These are phyloP conservation scores for Mandrillus leucophaeus DNA, from an alignment of 2,113 vertebrate genomes.

Conservation along the genomic window DNA sequence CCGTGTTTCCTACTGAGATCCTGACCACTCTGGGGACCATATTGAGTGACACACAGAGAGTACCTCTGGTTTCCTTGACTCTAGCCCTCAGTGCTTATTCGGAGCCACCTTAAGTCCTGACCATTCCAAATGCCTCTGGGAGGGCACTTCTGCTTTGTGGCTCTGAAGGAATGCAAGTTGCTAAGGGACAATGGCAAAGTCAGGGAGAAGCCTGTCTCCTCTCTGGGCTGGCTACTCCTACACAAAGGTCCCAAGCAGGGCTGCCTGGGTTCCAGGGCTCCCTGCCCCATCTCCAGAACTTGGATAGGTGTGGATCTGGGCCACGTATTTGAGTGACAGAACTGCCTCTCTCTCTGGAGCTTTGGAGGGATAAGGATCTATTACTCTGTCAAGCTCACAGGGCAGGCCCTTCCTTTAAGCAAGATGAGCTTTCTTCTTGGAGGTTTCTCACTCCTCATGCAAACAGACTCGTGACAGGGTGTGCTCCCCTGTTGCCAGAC, in stretches of 20 bases:
- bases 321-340: not conserved
- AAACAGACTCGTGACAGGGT: not conserved
- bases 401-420: not conserved
- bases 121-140: not conserved
- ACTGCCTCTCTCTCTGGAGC: not conserved
- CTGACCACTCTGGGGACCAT: not conserved
- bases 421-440: not conserved
- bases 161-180: not conserved
- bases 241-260: not conserved
- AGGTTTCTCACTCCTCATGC: conserved; percentile 50
- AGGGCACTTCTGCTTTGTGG: not conserved
- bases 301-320: not conserved
- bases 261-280: not conserved
- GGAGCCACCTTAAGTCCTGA: not conserved
- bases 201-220: not conserved
- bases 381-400: not conserved
- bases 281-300: not conserved
- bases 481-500: not conserved
- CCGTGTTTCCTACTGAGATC: not conserved
- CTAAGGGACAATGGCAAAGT: not conserved
- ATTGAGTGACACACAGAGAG: not conserved
- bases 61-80: not conserved
- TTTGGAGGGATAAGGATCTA: not conserved
- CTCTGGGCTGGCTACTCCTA: not conserved
- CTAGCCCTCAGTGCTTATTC: not conserved